Evolutionary conservation across 2,888 invertebrate species (phyloP), one percentile per base, ranked within the genome.

Genomic region (Eupithecia abbreviata): DNA sequence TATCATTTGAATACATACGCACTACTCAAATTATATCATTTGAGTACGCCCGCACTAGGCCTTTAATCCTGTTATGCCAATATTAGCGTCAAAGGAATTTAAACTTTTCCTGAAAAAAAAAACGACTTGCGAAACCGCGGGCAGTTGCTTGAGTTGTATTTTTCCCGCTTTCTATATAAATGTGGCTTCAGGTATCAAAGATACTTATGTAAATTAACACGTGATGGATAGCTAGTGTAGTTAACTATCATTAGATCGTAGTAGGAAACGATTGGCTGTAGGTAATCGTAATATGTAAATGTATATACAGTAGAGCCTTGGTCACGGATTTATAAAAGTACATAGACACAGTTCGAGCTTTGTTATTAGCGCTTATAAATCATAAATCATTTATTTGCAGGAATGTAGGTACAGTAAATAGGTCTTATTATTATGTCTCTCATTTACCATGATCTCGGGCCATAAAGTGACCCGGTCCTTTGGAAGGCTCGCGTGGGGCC

Each of bases 241-340:
- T 75, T 79, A 73, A 7, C 81, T 82, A 81, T 84, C 81, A 82
- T 84, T 82, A 82, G 73, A 82, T 80, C 79, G 77, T 69, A 78
- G 81, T 79, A 84, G 84, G 84, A 84, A 84, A 82, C 74, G 83
- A 82, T 82, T 75, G 75, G 78, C 71, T 79, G 74, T 77, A 80
- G 69, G 77, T 81, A 82, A 81, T 80, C 75, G 77, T 78, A 79
- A 80, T 77, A 81, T 81, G 78, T 73, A 78, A 80, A 81, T 81
- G 74, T 62, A 62, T 67, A 65, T 72, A 77, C 76, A 79, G 3
- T 80, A 77, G 70, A 81, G 42, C 73, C 73, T 76, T 77, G 79
- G 77, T 80, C 82, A 79, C 80, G 81, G 79, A 76, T 73, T 71
- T 45, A 76, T 45, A 62, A 66, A 74, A 77, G 77, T 80, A 78